Evolutionary conservation across 2,113 vertebrate species (phyloP), one percentile per base, ranked within the genome.

Genomic region (Erythrocercus mccallii): DNA sequence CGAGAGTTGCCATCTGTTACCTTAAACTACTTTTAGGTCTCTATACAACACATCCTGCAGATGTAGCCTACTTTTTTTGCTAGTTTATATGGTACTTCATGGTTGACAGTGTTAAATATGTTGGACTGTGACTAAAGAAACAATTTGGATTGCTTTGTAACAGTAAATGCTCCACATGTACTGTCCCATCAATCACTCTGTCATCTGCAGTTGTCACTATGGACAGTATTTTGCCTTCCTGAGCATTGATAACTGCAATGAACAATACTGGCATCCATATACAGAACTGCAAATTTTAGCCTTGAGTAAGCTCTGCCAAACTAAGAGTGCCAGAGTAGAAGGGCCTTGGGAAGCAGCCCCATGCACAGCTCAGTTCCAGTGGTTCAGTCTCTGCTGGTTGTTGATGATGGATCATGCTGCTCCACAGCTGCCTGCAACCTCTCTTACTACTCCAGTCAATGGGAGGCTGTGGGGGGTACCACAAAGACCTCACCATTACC

Each of bases 11-110:
- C 95, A 97, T 97, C 95, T 97, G 96, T 93, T 97, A 94, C 80
- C 91, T 95, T 79, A 88, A 81, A 95, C 94, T 94, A 95, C 96
- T 96, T 97, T 96, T 96, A 94, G 86, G 94, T 92, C 80, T 86
- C 77, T 60, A 60, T 24, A 93, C 82, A 95, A 93, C 95, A 95
- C 83, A 93, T 88, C 94, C 88, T 91, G 94, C 7, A 60, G 74
- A 94, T 93, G 86, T 81, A 95, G 91, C 92, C 96, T 95, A 97
- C 72, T 86, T 97, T 92, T 91, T 95, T 91, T 86, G 64, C 80
- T 78, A 44, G 51, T 86, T 77, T 71, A 56, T 86, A 64, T 30
- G 56, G 77, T 81, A 81, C 47, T 93, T 86, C 69, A 60, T 50
- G 86, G 84, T 51, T 92, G 80, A 86, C 76, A 88, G 58, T 24